These are phyloP conservation scores for Chrysoperla carnea DNA, from an alignment of 1,140 invertebrate genomes.

Conservation along the genomic window DNA sequence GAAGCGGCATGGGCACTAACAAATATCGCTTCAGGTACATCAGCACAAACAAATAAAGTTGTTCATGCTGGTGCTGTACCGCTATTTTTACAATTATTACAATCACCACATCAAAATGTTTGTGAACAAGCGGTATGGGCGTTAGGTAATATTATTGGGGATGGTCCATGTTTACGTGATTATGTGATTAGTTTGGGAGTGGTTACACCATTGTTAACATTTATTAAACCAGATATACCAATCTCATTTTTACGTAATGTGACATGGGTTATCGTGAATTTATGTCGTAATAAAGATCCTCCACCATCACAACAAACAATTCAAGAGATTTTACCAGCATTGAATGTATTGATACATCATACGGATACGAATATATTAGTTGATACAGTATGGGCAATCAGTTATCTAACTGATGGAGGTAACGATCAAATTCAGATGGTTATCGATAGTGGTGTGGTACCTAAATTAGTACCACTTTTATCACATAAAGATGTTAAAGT, in stretches of 20 bases:
- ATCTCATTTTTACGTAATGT: constrained; percentile 88
- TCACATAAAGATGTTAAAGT: constrained; percentile 95
- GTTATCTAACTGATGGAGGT: constrained; percentile 95
- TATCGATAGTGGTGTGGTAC: constrained; percentile 89
- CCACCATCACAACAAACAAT: constrained; percentile 75
- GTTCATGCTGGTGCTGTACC: constrained; percentile 90
- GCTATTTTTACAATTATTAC: constrained; percentile 76
- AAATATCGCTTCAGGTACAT: constrained; percentile 96
- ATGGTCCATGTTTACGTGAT: constrained; percentile 78
- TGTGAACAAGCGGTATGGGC: constrained; percentile 99
- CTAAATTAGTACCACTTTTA: constrained; percentile 83
- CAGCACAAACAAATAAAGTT: constrained; percentile 88
- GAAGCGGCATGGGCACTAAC: constrained; percentile 98
- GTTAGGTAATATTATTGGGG: constrained; percentile 87
- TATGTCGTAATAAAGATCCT: constrained; percentile 92
- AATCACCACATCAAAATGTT: constrained; percentile 89
- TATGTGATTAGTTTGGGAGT: constrained; percentile 84
- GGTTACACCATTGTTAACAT: constrained; percentile 71
- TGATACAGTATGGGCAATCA: constrained; percentile 98
- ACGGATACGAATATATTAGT: constrained; percentile 91
- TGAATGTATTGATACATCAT: constrained; percentile 88
- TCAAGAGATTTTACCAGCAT: constrained; percentile 82
- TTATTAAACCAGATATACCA: constrained; percentile 86
- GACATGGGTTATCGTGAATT: constrained; percentile 96
- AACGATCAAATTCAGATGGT: constrained; percentile 99